These are phyloP conservation scores for Caenorhabditis angaria DNA, from an alignment of 2,888 invertebrate genomes.

Conservation along the genomic window DNA sequence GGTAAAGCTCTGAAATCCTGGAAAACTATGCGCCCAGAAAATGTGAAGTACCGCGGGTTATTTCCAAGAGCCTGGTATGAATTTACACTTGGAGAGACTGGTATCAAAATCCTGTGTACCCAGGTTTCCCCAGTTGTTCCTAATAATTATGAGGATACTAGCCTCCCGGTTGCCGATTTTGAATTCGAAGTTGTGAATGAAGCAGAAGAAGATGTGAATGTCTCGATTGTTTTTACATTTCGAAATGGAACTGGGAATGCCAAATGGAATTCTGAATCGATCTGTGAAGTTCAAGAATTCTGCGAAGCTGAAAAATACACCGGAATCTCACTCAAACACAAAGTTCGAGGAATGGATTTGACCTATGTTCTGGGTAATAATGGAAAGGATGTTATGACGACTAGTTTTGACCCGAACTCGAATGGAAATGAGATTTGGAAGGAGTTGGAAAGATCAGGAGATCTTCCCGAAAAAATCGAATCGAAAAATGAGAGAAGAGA, in stretches of 20 bases:
- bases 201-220: constrained; percentile 74
- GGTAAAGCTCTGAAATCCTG: constrained; percentile 26
- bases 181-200: constrained; percentile 85
- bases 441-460: constrained; percentile 38
- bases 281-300: constrained; percentile 32
- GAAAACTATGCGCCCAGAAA: constrained; percentile 22
- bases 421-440: constrained; percentile 42
- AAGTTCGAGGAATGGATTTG: constrained; percentile 74
- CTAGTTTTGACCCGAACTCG: constrained; percentile 50
- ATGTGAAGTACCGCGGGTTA: constrained; percentile 77
- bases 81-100: constrained; percentile 84
- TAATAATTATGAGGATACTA: constrained; percentile 89
- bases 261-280: constrained; percentile 49
- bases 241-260: constrained; percentile 83
- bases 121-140: constrained; percentile 93
- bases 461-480: constrained; percentile 14
- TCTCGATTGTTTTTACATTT: constrained; percentile 88
- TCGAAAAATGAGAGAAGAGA: constrained; percentile 23
- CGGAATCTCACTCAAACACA: constrained; percentile 73
- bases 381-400: constrained; percentile 36
- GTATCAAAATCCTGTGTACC: constrained; percentile 82
- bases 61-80: constrained; percentile 92
- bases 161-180: constrained; percentile 87
- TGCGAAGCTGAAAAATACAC: constrained; percentile 7
- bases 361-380: constrained; percentile 73